A percentile compares a stretch with the other conserved stretches of the same genome.
These are phyloP conservation scores for Rhagoletis zephyria DNA, from an alignment of 1,140 invertebrate genomes.

Conservation along the genomic window DNA sequence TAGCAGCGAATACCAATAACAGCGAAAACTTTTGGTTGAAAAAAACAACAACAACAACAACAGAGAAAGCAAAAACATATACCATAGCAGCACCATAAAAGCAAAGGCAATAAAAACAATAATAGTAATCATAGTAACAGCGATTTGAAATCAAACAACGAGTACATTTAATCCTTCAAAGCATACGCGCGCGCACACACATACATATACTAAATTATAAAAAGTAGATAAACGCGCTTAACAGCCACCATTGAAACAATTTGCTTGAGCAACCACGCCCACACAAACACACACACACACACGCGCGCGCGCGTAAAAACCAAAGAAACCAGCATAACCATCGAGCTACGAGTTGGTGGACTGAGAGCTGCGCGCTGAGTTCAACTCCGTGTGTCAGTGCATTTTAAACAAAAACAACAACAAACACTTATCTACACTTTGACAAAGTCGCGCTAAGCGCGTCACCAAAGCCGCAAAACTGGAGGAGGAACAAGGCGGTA, in stretches of 20 bases:
- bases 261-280: background rate
- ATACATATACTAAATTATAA: background rate
- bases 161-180: slow-evolving; percentile 44
- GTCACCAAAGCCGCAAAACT: slow-evolving; percentile 21
- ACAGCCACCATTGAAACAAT: background rate
- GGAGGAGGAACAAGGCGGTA: background rate
- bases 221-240: slow-evolving; percentile 20
- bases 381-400: slow-evolving; percentile 3
- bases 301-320: background rate
- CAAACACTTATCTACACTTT: slow-evolving; percentile 46
- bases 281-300: slow-evolving; percentile 31
- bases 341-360: background rate
- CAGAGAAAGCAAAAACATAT: too few relatives aligned
- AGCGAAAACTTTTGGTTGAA: background rate
- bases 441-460: background rate
- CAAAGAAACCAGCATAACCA: background rate
- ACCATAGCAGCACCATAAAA: background rate
- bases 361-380: background rate
- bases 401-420: slow-evolving; percentile 46
- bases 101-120: slow-evolving; percentile 40
- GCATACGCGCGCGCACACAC: background rate
- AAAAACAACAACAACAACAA: slow-evolving; percentile 21
- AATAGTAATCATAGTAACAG: slow-evolving; percentile 49
- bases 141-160: slow-evolving; percentile 46
- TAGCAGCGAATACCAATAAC: slow-evolving; percentile 35